Conservation (phyloP, 37 sponge, comb jelly and placozoan species). For the Tethya wilhelma region DNA sequence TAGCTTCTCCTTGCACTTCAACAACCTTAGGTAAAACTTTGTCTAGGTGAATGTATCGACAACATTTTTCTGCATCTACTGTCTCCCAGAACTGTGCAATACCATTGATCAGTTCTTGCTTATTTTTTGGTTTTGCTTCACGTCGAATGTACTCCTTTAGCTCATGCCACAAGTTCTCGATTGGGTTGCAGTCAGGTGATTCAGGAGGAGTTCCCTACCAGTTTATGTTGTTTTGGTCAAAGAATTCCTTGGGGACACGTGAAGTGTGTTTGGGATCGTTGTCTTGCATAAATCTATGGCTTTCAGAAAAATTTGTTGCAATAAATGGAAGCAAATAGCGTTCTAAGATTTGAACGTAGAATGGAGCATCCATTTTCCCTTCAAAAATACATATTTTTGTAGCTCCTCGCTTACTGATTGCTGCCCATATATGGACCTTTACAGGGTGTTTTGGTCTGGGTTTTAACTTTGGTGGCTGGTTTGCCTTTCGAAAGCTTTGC, state of each 20-base stretch:
- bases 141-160: slow-evolving; percentile 33
- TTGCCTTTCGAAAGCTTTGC: too few relatives aligned
- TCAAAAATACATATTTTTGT: slow-evolving; percentile 47
- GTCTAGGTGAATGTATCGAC: slow-evolving; percentile 23
- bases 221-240: slow-evolving; percentile 1
- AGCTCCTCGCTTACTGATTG: slow-evolving; percentile 28
- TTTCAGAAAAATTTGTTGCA: background rate
- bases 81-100: slow-evolving; percentile 37
- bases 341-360: slow-evolving; percentile 23
- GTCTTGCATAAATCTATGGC: slow-evolving; percentile 46
- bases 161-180: slow-evolving; percentile 46
- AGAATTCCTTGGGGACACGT: slow-evolving; percentile 3
- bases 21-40: slow-evolving; percentile 31
- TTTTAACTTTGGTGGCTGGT: too few relatives aligned
- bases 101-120: slow-evolving; percentile 30
- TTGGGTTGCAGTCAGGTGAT: slow-evolving; percentile 31
- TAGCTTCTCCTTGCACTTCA: slow-evolving; percentile 17
- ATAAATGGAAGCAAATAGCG: slow-evolving; percentile 31
- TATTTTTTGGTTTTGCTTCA: slow-evolving; percentile 29
- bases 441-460: slow-evolving; percentile 42
- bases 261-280: slow-evolving; percentile 44
- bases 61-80: slow-evolving; percentile 15
- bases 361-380: slow-evolving; percentile 29
- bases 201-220: slow-evolving; percentile 52
- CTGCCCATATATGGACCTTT: slow-evolving; percentile 54